Base-by-base conservation (phyloP, 2,888 invertebrate genomes). In the Eucriotettix oculatus region DNA sequence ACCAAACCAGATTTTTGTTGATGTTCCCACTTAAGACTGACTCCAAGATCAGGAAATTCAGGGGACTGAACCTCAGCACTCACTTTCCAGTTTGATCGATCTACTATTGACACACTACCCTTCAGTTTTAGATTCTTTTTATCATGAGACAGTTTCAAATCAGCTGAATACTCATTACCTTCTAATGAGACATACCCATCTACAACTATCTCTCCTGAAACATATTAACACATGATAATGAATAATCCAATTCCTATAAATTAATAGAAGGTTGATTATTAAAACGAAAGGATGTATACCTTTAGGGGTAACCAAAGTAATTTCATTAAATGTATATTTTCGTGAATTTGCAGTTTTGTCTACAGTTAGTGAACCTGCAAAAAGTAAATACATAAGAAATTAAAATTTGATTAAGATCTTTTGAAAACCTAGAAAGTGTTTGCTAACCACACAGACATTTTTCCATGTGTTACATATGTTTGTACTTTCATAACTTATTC, bases 31-130 rank as follows among this genome's bases (percentile, higher is more conserved):
- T 80, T 76, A 7, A 84, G 42, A 59, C 77, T 79, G 70, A 86
- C 81, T 66, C 83, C 84, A 53, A 79, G 68, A 54, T 75, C 74
- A 0, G 82, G 83, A 66, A 83, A 82, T 57, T 81, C 71, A 1
- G 77, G 78, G 64, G 85, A 83, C 62, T 76, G 72, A 62, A 83
- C 76, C 60, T 76, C 73, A 1, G 74, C 68, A 62, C 79, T 76
- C 0, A 81, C 62, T 44, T 74, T 76, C 16, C 78, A 69, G 43
- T 78, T 74, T 1, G 71, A 67, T 1, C 73, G 71, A n/a, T 73
- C 75, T 1, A 74, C 60, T 5, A 63, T 65, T n/a, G 74, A 73
- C 1, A 75, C 75, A 54, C 77, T 75, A 12, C 79, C 68, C 52
- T 79, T 74, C 10, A 82, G 57, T 2, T 74, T 72, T 14, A 74